Percentiles rank a stretch among this genome's conserved stretches.
Evolutionary conservation across 1,140 invertebrate genomes (phyloP).

Genomic region (Sarcophaga bullata): DNA sequence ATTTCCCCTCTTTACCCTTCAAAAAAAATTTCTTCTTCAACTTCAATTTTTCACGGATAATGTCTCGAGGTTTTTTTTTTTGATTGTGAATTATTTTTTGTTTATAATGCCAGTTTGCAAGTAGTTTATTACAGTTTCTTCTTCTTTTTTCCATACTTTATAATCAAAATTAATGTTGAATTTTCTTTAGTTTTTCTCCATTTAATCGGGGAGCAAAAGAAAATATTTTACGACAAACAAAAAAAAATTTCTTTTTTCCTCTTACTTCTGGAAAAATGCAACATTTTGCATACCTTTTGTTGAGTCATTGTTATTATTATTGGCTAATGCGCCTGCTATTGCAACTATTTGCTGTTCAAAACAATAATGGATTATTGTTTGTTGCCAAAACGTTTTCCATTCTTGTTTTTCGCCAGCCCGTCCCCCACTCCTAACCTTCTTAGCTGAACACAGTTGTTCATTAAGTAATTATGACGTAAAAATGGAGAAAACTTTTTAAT

Average conservation of each 20-base stretch:
- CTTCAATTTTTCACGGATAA: too few species aligned
- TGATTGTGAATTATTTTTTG: too few species aligned
- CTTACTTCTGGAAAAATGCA: too few species aligned
- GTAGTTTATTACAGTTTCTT: background rate
- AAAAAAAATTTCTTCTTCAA: too few species aligned
- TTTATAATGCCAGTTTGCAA: background rate
- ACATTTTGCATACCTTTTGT: constrained; percentile 3
- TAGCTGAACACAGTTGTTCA: background rate
- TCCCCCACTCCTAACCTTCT: background rate
- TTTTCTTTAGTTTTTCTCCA: background rate
- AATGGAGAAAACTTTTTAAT: constrained; percentile 15
- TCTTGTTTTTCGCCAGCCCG: background rate
- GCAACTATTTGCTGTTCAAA: background rate
- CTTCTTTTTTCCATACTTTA: background rate
- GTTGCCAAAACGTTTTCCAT: constrained; percentile 9
- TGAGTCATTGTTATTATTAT: background rate
- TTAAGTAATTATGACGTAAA: constrained; percentile 8
- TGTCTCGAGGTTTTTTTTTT: too few species aligned
- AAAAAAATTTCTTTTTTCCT: too few species aligned
- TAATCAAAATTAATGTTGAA: constrained; percentile 6
- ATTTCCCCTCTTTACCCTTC: too few species aligned
- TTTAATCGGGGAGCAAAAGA: too few species aligned
- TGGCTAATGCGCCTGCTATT: background rate
- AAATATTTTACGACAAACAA: background rate
- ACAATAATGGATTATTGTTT: constrained; percentile 4